Percentiles rank a stretch among this genome's conserved stretches.
These are phyloP conservation scores for Petrophora chlorosata DNA, from an alignment of 2,888 invertebrate genomes.

Conservation along the genomic window DNA sequence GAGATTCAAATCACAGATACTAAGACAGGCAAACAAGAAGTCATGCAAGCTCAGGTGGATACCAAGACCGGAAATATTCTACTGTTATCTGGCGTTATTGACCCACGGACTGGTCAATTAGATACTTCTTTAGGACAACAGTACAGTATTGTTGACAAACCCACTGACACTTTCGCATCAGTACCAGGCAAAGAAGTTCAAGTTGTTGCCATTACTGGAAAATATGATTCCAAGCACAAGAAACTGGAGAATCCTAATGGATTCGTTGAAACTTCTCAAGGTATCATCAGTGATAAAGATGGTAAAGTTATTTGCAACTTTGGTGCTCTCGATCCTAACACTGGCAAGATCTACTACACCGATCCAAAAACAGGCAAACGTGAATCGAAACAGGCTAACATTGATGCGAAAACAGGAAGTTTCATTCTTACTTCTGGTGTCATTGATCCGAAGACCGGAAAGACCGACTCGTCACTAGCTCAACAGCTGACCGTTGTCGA, in stretches of 20 bases:
- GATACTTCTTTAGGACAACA: constrained; percentile 84
- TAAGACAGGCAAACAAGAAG: constrained; percentile 72
- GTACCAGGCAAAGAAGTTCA: constrained; percentile 79
- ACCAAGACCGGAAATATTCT: constrained; percentile 81
- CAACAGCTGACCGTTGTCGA: constrained; percentile 78
- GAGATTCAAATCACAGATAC: constrained; percentile 72
- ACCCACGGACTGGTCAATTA: constrained; percentile 84
- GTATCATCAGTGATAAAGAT: constrained; percentile 87
- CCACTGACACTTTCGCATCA: constrained; percentile 70
- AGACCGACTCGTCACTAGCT: constrained; percentile 86
- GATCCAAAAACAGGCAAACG: constrained; percentile 85
- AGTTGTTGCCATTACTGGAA: constrained; percentile 83
- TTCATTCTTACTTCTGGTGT: constrained; percentile 84
- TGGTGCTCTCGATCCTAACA: constrained; percentile 85
- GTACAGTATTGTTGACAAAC: constrained; percentile 85
- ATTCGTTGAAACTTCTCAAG: constrained; percentile 77
- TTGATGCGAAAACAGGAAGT: constrained; percentile 83
- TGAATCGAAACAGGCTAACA: constrained; percentile 84
- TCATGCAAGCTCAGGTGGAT: constrained; percentile 72
- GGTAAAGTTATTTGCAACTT: constrained; percentile 87
- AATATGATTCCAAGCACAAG: constrained; percentile 84
- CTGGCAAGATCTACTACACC: constrained; percentile 82
- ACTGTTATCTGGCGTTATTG: constrained; percentile 79
- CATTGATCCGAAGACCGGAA: constrained; percentile 85
- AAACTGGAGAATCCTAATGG: constrained; percentile 84